Conservation (phyloP, 2,888 invertebrate species). For the Platynereis dumerilii region DNA sequence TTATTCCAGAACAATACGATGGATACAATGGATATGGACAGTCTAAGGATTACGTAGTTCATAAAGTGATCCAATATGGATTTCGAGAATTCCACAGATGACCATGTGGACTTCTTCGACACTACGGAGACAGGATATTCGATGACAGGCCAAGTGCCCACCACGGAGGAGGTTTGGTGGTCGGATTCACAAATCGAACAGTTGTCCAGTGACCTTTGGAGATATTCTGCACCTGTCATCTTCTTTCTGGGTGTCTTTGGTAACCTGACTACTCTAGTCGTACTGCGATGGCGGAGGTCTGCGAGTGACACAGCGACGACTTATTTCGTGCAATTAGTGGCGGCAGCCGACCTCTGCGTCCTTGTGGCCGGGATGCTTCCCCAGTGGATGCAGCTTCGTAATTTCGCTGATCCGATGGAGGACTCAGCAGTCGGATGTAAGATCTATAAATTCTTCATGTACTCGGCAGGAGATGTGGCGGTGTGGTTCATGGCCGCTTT, state of each 20-base stretch:
- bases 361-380: constrained; percentile 1
- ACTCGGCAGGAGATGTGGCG: not conserved
- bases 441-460: constrained; percentile 6
- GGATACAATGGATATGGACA: no score
- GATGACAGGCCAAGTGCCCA: no score
- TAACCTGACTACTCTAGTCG: not conserved
- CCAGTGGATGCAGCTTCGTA: not conserved
- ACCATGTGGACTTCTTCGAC: no score
- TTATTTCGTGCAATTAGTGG: not conserved
- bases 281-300: not conserved
- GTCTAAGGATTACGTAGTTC: no score
- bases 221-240: not conserved
- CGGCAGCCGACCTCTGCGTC: not conserved
- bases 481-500: not conserved
- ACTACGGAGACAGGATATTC: no score
- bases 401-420: not conserved
- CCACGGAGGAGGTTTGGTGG: no score
- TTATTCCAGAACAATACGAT: no score
- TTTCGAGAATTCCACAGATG: no score
- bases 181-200: not conserved
- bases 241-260: constrained; percentile 3
- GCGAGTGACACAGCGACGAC: not conserved
- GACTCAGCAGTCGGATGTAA: not conserved
- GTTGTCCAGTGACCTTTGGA: not conserved
- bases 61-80: no score